phyloP scores from a whole-genome alignment of 2,888 invertebrate species.

The Drosophila maculinotata region DNA sequence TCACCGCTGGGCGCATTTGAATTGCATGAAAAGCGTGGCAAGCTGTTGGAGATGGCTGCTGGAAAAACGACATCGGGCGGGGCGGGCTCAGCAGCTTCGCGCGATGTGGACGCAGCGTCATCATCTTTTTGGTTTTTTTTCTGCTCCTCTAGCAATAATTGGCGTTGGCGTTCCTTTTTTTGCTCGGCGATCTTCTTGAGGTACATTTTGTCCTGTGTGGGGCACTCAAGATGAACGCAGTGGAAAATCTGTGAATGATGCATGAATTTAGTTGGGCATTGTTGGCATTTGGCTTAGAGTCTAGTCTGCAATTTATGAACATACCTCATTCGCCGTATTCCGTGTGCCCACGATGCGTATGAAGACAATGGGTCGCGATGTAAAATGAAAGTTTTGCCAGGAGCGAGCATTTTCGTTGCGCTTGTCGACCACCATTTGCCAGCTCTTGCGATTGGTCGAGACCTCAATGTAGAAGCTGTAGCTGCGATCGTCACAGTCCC shows the following conservation, averaged over 20 bases:
- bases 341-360: conserved; percentile 97
- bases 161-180: conserved; percentile 41
- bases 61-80: conserved; percentile 11
- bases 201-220: conserved; percentile 87
- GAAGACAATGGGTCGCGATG: conserved; percentile 94
- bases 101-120: conserved; percentile 54
- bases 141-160: not conserved
- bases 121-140: conserved; percentile 13
- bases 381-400: conserved; percentile 96
- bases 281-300: not conserved
- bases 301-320: conserved; percentile 7
- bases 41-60: not conserved
- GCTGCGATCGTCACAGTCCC: conserved; percentile 98
- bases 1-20: conserved; percentile 3
- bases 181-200: conserved; percentile 61
- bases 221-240: conserved; percentile 98
- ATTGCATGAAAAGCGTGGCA: conserved; percentile 23
- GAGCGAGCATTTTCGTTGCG: conserved; percentile 94
- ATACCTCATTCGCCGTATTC: conserved; percentile 98
- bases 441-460: conserved; percentile 95
- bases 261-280: conserved; percentile 1
- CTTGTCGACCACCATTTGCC: conserved; percentile 96
- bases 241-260: conserved; percentile 92
- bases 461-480: conserved; percentile 99
- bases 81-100: conserved; percentile 27